Percentiles rank a stretch among this genome's conserved stretches.
These are phyloP conservation scores for Craseonycteris thonglongyai DNA, from an alignment of 2,113 vertebrate species.

Conservation along the genomic window DNA sequence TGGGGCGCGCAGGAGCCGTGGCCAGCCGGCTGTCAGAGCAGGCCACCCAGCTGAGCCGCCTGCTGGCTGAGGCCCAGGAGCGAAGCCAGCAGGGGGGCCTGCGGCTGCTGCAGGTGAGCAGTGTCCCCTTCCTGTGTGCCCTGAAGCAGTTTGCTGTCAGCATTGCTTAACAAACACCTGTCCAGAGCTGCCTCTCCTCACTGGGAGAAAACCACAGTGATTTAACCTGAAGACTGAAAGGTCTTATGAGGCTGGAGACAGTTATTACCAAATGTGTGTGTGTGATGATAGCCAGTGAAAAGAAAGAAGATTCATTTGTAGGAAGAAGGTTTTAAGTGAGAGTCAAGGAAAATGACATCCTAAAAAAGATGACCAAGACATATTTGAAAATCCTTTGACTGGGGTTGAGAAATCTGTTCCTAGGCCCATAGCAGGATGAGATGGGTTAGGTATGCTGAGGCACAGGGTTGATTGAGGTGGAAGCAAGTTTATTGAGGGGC, in stretches of 20 bases:
- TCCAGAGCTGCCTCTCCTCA: not conserved
- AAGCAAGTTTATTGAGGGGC: not conserved
- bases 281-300: not conserved
- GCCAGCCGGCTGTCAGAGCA: conserved; percentile 69
- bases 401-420: not conserved
- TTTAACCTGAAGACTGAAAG: not conserved
- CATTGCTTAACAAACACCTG: not conserved
- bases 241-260: not conserved
- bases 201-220: not conserved
- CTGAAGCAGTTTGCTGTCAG: not conserved
- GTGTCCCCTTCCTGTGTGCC: not conserved
- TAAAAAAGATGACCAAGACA: not conserved
- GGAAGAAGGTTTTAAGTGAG: not conserved
- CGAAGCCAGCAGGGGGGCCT: conserved; percentile 76
- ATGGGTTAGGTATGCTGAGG: not conserved
- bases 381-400: not conserved
- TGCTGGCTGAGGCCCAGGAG: conserved; percentile 75
- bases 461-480: not conserved
- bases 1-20: conserved; percentile 65
- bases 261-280: not conserved
- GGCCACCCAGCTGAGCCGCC: conserved; percentile 66
- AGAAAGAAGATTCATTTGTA: not conserved
- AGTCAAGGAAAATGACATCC: not conserved
- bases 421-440: not conserved
- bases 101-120: conserved; percentile 75